Evolutionary conservation across 2,113 vertebrate species (phyloP), one percentile per base, ranked within the genome.

Genomic region (Neomonachus schauinslandi): DNA sequence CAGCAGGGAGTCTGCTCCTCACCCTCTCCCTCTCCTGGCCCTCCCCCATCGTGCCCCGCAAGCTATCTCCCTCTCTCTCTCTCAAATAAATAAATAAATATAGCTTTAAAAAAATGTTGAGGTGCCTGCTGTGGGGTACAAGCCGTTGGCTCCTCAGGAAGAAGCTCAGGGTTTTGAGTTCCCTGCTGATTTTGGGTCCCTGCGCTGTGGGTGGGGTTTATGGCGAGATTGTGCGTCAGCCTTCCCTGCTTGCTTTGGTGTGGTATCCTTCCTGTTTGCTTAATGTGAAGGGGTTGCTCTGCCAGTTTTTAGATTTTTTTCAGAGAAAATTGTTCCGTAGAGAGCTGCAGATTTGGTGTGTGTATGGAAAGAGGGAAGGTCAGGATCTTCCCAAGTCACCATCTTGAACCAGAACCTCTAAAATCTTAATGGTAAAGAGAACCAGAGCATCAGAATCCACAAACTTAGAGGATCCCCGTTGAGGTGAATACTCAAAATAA

Each of bases 351-450:
- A 63, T 46, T 77, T 15, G 12, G n/a, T 36, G 57, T 67, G 36
- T 57, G 28, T 7, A 0, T 46, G 39, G 53, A 13, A 84, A n/a
- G 65, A 26, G 42, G 53, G 26, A 14, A 84, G 79, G 49, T 92
- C 7, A 61, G 39, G 53, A 19, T 74, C 24, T 84, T 49, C 39
- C 53, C 28, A 46, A 22, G 36, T 49, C 3, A 2, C 33, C 33
- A 22, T 74, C 65, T 92, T 92, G 53, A 84, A 49, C 65, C 7
- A 5, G 24, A 26, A 76, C 65, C 85, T 63, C 7, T 10, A 55
- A 69, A 81, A 90, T 90, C 77, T 83, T 89, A 83, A 61, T 5
- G 51, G 19, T 49, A 79, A 80, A 92, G 89, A 69, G 49, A 94
- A 46, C 26, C 55, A 76, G 19, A 36, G 9, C 5, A 18, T n/a